Evolutionary conservation across 1,140 invertebrate species (phyloP), one percentile per base, ranked within the genome.

Genomic region (Magallana ariakensis): DNA sequence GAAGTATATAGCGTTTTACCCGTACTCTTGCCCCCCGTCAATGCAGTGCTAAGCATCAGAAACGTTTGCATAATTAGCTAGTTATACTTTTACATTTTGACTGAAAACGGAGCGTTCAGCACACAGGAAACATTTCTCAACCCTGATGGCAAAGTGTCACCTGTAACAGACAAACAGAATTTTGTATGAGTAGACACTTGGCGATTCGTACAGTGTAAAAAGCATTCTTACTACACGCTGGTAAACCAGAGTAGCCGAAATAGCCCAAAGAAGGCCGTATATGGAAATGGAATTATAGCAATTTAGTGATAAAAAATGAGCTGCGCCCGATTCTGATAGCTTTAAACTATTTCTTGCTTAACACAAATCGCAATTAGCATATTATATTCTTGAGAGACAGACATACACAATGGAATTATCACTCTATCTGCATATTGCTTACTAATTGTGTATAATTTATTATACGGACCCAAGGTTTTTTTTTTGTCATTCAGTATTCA

Each of bases 111-210:
- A 75, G 26, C 22, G 26, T 13, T 75, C 33, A 33, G 33, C 10
- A 13, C 66, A 33, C 66, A 75, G 66, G 66, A 75, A 75, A 75
- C 66, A 75, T 75, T 75, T 75, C 66, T 75, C 66, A 75, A 75
- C 22, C 13, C 66, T 75, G 66, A 75, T 33, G 66, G 22, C 10
- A 13, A 26, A 26, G 22, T 75, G 66, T 75, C 66, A 75, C 22
- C 8, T 26, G 22, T 19, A 26, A 11, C 3, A 75, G 66, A 75
- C 66, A 26, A n/a, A n/a, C 33, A 66, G 66, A 1, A 33, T 9
- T 7, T 75, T 75, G 6, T 75, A 75, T 75, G 22, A 33, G 33
- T 46, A 4, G 10, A 75, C 11, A 75, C 66, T 33, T 22, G 19
- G 62, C 16, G 11, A 22, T 33, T 70, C 26, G 7, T 33, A 26